Evolutionary conservation across 2,797 vertebrate genomes (phyloP), one percentile per base, ranked within the genome.

Genomic region (Phoebastria nigripes): DNA sequence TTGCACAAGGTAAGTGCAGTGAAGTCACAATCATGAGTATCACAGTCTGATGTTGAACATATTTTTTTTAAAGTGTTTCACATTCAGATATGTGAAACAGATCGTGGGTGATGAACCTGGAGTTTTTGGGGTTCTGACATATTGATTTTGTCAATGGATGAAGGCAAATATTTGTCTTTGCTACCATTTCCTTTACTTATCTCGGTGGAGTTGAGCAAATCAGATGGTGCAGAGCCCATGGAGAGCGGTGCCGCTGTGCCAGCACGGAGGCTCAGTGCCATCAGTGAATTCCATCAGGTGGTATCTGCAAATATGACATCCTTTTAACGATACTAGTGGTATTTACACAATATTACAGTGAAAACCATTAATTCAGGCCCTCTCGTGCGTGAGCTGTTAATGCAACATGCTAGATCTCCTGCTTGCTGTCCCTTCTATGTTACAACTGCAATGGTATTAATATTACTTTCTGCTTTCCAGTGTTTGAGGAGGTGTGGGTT

Each of bases 191-290:
- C n/a, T 81, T 77, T 55, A 29, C 33, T 56, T 88, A 77, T 85
- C 71, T 84, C 2, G 1, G 44, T 0, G 0, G 56, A 78, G 17
- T 44, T 74, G 49, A 69, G 29, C 22, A 33, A 25, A 28, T 95
- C 35, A 67, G 31, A 80, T 61, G 69, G 12, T 78, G 49, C 44
- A 89, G 65, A 67, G 49, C 58, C 46, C 0, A 0, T 1, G 3
- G 65, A 81, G 72, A 82, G 35, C 91, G 67, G 56, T 52, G 47
- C 61, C 0, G 0, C 46, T 54, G 56, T 51, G 72, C 56, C 55
- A 58, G 47, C 0, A 0, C 0, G 0, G 37, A 58, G 26, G 35
- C 56, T 94, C 25, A 1, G 13, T 76, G 87, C 91, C 54, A n/a
- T 54, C 0, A 19, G 29, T 1, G 18, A 69, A 46, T 49, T 82